Evolutionary conservation across 2,888 invertebrate genomes (phyloP), one percentile per base, ranked within the genome.

Genomic region (Carterocephalus palaemon): DNA sequence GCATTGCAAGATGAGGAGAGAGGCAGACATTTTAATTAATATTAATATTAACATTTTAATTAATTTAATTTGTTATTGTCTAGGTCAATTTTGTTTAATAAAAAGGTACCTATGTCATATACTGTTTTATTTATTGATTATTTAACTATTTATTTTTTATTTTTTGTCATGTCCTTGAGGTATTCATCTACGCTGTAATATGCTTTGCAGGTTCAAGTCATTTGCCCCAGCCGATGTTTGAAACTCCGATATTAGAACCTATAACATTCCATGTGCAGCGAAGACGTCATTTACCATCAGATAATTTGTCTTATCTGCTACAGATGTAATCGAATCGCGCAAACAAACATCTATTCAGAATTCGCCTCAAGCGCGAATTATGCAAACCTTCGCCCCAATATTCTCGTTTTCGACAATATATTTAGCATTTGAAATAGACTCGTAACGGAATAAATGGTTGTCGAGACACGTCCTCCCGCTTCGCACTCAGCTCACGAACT

Each of bases 401-500:
- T 73, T 75, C 77, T 72, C 74, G 71, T 76, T 78, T 77, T 75
- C 75, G 67, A 67, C 73, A 70, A 73, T 74, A 70, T 78, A 79
- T 82, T 81, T 78, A 74, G 74, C 75, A 81, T 81, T 75, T 69
- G 64, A 62, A 75, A 75, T 67, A 67, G 69, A 76, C 71, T 75
- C 72, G 77, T 77, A 75, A 75, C 75, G 75, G 76, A 78, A 78
- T 76, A 76, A 81, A 76, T 72, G 71, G 68, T 67, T 68, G 67
- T 65, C 63, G 59, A 60, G 62, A 71, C 81, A 82, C 80, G 81
- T 83, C 78, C 72, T 66, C 66, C 49, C 67, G 59, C 70, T 82
- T 71, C 69, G 71, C 74, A 82, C 75, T 68, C 80, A 39, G 65
- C 77, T 82, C 82, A 81, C 82, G 81, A 78, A 81, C 77, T 83